phyloP scores from a whole-genome alignment of 2,888 invertebrate genomes.

The Dasysyrphus albostriatus region DNA sequence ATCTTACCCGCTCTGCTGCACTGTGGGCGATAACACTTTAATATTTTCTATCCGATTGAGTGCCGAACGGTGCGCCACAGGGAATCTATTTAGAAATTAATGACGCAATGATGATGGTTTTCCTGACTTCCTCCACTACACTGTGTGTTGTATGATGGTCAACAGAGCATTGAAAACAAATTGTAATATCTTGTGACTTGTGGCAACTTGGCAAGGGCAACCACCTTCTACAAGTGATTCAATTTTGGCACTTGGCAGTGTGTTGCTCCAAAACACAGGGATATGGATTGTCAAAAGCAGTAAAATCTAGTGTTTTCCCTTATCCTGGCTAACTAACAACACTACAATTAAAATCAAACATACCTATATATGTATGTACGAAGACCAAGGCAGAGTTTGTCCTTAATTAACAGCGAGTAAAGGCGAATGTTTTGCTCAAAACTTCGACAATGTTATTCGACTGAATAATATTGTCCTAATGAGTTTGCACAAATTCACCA shows the following conservation, averaged over 20 bases:
- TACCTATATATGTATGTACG: no score
- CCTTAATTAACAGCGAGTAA: conserved; percentile 63
- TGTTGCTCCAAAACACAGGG: conserved; percentile 22
- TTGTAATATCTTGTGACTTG: background rate
- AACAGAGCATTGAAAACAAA: no score
- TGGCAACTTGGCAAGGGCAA: no score
- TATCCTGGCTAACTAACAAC: conserved; percentile 7
- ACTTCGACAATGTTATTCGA: conserved; percentile 62
- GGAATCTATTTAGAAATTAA: no score
- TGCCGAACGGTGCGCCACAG: no score
- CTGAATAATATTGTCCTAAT: conserved; percentile 70
- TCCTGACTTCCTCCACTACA: no score
- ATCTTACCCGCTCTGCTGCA: no score
- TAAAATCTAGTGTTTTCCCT: conserved; percentile 20
- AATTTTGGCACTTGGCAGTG: background rate
- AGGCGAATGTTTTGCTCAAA: conserved; percentile 60
- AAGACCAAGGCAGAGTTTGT: conserved; percentile 8
- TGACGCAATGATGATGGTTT: no score
- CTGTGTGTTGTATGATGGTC: no score
- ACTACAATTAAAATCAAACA: background rate
- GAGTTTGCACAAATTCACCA: conserved; percentile 65
- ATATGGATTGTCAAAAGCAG: conserved; percentile 44
- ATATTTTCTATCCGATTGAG: no score
- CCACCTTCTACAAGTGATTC: background rate
- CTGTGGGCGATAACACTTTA: no score